Evolutionary conservation across 2,113 vertebrate species (phyloP).

Genomic region (Rhea pennata): DNA sequence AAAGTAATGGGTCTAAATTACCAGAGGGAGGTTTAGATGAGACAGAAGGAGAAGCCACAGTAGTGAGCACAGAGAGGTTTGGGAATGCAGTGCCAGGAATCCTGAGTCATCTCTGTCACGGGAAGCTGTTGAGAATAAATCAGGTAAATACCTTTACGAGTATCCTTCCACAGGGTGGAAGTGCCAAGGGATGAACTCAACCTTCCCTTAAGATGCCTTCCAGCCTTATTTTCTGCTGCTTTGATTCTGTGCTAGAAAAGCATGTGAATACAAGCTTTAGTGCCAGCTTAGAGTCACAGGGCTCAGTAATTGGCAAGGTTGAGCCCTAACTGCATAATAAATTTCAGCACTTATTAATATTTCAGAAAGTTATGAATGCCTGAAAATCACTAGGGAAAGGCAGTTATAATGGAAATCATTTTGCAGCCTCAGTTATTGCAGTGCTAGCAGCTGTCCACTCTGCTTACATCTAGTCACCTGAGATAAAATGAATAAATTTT

Average conservation of each 20-base stretch:
- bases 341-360: conserved; percentile 23
- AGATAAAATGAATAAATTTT: not conserved
- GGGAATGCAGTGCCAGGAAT: not conserved
- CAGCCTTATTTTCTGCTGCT: not conserved
- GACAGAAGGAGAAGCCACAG: not conserved
- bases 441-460: not conserved
- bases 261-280: not conserved
- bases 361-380: conserved; percentile 29
- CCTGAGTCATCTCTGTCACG: not conserved
- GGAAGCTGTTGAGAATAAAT: not conserved
- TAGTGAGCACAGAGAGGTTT: not conserved
- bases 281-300: not conserved
- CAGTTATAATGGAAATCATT: not conserved
- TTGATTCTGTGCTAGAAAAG: not conserved
- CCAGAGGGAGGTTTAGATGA: not conserved
- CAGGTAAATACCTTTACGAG: not conserved
- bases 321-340: not conserved
- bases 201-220: not conserved
- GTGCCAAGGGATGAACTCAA: not conserved
- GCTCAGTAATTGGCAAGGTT: not conserved
- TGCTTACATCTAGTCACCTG: not conserved
- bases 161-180: not conserved
- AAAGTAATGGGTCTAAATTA: rapidly evolving
- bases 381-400: not conserved
- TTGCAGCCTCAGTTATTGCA: not conserved